These are phyloP conservation scores for Nebria salina DNA, from an alignment of 2,888 invertebrate genomes.

Conservation along the genomic window DNA sequence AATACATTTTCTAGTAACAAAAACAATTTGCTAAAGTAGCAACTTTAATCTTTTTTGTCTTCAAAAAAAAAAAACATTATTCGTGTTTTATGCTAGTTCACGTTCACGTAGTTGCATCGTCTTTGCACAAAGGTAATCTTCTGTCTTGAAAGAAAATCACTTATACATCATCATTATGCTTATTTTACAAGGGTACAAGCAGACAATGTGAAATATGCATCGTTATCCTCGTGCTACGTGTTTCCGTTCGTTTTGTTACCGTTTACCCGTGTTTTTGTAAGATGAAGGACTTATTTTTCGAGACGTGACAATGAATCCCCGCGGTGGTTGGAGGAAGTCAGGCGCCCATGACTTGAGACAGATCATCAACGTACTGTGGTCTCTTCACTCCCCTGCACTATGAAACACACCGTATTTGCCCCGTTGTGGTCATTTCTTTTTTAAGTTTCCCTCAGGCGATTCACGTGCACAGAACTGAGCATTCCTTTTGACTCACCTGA, in stretches of 20 bases:
- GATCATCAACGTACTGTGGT: conserved; percentile 4
- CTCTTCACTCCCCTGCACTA: neutral
- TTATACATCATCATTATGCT: conserved; percentile 35
- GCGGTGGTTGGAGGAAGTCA: conserved; percentile 30
- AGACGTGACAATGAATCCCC: conserved; percentile 28
- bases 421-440: conserved; percentile 51
- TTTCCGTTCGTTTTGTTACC: conserved; percentile 3
- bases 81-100: conserved; percentile 17
- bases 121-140: neutral
- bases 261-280: conserved; percentile 4
- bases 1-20: too few species aligned
- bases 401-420: neutral
- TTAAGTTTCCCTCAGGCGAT: conserved; percentile 58
- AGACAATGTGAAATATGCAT: neutral
- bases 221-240: conserved; percentile 22
- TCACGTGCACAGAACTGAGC: conserved; percentile 59
- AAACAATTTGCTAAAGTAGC: too few species aligned
- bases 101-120: conserved; percentile 7
- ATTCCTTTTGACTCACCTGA: conserved; percentile 40
- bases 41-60: too few species aligned
- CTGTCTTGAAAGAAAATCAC: conserved; percentile 3
- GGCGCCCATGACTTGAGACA: conserved; percentile 29
- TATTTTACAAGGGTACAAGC: conserved; percentile 10
- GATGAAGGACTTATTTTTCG: conserved; percentile 18
- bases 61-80: neutral